Conservation (phyloP, 2,113 vertebrate genomes). For the Capreolus pygargus region DNA sequence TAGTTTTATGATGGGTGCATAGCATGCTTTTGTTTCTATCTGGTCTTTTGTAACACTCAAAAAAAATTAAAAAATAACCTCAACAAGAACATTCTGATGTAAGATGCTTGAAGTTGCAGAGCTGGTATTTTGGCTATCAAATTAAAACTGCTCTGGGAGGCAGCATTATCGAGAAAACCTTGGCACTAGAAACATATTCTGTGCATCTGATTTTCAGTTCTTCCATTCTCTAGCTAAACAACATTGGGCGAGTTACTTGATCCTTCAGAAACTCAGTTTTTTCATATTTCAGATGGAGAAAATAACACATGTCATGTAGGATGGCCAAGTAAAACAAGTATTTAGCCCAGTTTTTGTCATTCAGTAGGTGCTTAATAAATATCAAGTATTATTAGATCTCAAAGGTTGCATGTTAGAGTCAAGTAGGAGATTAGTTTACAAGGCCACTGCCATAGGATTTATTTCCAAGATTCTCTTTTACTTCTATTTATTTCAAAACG, state of each 20-base stretch:
- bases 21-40: not conserved
- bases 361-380: not conserved
- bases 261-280: not conserved
- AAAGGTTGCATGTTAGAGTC: not conserved
- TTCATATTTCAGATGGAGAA: not conserved
- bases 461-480: not conserved
- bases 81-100: not conserved
- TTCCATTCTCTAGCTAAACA: not conserved
- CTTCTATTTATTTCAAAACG: not conserved
- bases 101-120: not conserved
- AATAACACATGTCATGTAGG: not conserved
- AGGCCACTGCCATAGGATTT: not conserved
- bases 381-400: not conserved
- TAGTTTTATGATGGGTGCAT: not conserved
- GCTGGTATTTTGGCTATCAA: not conserved
- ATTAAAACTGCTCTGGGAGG: not conserved
- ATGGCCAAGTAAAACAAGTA: not conserved
- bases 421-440: not conserved
- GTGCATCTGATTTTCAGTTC: not conserved
- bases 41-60: not conserved
- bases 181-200: not conserved
- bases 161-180: not conserved
- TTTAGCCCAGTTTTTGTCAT: not conserved
- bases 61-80: too few relatives aligned
- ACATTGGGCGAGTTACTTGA: not conserved